Percentiles rank a stretch among this genome's conserved stretches.
These are phyloP conservation scores for Umimayanthus chanpuru DNA, from an alignment of 92 coral and sea anemone species.

Conservation along the genomic window DNA sequence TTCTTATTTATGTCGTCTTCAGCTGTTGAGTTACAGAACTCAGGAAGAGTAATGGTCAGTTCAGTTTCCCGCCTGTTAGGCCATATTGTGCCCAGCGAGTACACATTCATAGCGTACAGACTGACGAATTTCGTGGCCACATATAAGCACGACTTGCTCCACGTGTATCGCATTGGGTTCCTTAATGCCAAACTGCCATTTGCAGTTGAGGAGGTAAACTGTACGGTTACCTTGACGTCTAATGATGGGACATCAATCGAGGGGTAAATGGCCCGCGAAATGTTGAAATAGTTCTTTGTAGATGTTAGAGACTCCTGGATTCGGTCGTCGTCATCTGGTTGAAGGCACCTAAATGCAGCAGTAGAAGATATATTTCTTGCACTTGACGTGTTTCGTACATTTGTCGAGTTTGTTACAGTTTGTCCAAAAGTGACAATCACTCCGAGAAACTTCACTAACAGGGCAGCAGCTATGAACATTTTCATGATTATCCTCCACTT, in stretches of 20 bases:
- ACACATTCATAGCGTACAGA: neutral
- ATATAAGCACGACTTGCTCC: neutral
- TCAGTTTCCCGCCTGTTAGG: constrained; percentile 4
- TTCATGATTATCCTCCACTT: too few relatives aligned
- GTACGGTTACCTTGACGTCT: neutral
- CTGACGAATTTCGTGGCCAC: neutral
- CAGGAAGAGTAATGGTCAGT: neutral
- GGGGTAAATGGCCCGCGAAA: constrained; percentile 4
- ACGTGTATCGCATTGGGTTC: neutral
- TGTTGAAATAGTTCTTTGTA: neutral
- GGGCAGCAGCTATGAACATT: too few relatives aligned
- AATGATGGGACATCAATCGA: neutral
- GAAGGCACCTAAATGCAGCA: neutral
- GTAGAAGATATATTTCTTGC: too few relatives aligned
- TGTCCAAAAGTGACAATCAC: too few relatives aligned
- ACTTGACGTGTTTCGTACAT: too few relatives aligned
- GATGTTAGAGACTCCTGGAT: neutral
- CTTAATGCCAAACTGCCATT: too few relatives aligned
- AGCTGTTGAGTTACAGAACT: neutral
- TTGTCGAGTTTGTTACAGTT: too few relatives aligned
- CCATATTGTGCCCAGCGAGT: neutral
- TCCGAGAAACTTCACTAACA: too few relatives aligned
- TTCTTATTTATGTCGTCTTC: neutral
- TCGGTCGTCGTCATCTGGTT: neutral
- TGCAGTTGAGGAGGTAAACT: neutral